Base-by-base conservation (phyloP, 2,888 invertebrate genomes). In the Clunio marinus region DNA sequence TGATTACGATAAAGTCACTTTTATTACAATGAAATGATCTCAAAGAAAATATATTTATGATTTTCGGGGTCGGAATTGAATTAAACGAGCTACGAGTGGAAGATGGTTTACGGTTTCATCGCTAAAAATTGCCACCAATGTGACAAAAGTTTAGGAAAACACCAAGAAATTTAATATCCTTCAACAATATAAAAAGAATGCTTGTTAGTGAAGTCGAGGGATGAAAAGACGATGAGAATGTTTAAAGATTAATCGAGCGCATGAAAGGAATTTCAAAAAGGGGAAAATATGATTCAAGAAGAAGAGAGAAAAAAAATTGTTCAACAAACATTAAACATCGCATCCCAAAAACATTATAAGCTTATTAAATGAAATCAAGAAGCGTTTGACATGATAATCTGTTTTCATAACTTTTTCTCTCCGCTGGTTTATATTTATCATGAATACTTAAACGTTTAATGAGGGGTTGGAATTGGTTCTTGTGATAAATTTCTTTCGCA, bases 331-430 rank as follows among this genome's bases (percentile, higher is more conserved):
- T 51, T 22, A 45, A 45, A 45, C 10, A 7, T 15, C n/a, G n/a
- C 45, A 4, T 45, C 45, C 8, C 8, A 15, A 45, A 45, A 51
- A 51, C 51, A 51, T 51, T 51, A 57, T 57, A 57, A 57, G 57
- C 57, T 57, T 27, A 57, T 57, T 57, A 57, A 57, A 57, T 57
- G 57, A 57, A 57, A 57, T 57, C 57, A 57, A 57, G 57, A 57
- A 57, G 57, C 57, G 57, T 57, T 57, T 57, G 57, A 57, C 57
- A 27, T 27, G 25, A n/a, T 57, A 57, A 57, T 57, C 57, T 57
- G 57, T 57, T 57, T 57, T 57, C 57, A 57, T 57, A 27, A 57
- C 25, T 57, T 57, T 20, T 57, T 27, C n/a, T n/a, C n/a, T n/a
- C n/a, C 13, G 8, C 27, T 57, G 57, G 57, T 57, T 57, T 51